phyloP scores from a whole-genome alignment of 2,888 invertebrate species.

The Pteria penguin region DNA sequence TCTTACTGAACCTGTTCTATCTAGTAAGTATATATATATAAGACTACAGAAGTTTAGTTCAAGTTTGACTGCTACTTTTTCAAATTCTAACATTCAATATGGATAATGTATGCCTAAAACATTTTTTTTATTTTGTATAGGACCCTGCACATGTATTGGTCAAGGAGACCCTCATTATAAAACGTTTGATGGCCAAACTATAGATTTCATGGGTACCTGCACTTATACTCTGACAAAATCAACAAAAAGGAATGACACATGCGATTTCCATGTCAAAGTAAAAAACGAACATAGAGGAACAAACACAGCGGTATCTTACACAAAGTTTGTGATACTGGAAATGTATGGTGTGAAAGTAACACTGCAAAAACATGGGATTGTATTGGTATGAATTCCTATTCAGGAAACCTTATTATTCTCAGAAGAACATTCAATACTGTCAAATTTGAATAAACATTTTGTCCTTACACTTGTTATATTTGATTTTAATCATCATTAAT shows the following conservation, averaged over 20 bases:
- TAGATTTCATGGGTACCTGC: constrained; percentile 60
- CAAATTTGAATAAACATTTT: no score
- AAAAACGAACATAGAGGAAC: constrained; percentile 27
- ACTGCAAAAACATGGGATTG: neutral
- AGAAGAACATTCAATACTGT: no score
- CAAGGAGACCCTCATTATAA: constrained; percentile 70
- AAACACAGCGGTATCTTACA: constrained; percentile 23
- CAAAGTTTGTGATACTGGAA: constrained; percentile 25
- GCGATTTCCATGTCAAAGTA: constrained; percentile 34
- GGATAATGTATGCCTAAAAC: no score
- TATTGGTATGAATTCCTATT: neutral
- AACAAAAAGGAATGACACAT: constrained; percentile 13
- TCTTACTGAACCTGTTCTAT: no score
- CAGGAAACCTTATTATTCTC: no score
- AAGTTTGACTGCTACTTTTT: no score
- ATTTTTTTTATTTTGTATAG: constrained; percentile 3
- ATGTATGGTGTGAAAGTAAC: neutral
- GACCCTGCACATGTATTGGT: constrained; percentile 30
- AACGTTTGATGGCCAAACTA: constrained; percentile 65
- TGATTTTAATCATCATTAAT: no score
- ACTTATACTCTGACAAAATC: constrained; percentile 64
- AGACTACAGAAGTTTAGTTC: no score
- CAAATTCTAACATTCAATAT: no score
- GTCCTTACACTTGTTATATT: no score
- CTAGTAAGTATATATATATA: no score